Evolutionary conservation across 1,140 invertebrate species (phyloP), one percentile per base, ranked within the genome.

Genomic region (Papilio aristodemus): DNA sequence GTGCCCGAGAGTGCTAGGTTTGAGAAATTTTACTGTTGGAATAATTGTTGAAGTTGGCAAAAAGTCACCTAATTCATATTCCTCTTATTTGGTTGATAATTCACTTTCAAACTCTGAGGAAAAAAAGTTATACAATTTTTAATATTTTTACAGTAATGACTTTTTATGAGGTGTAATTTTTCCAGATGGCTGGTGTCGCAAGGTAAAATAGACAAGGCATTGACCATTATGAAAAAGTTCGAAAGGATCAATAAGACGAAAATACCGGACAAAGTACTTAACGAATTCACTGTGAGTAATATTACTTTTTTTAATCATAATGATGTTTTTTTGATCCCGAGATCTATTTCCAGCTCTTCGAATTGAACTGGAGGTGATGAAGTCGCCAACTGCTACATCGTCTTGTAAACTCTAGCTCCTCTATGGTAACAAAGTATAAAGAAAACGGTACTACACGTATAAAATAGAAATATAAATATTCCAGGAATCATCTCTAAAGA

Each of bases 1-100:
- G 95, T 97, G 5, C 96, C 96, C 0, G 96, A 97, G 88, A 97
- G 96, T 76, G 96, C 96, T 0, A 94, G 96, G 92, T 95, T 74
- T 77, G 71, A n/a, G 67, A 19, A 14, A 68, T 36, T 69, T 19
- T 27, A 59, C 59, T 7, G 58, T 22, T 32, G n/a, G n/a, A n/a
- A n/a, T n/a, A n/a, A n/a, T n/a, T n/a, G n/a, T n/a, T n/a, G n/a
- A n/a, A n/a, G n/a, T n/a, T n/a, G n/a, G n/a, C n/a, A n/a, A n/a
- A n/a, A n/a, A n/a, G n/a, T n/a, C n/a, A n/a, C n/a, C n/a, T n/a
- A n/a, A n/a, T n/a, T n/a, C n/a, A n/a, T n/a, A n/a, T n/a, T n/a
- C n/a, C n/a, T n/a, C n/a, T n/a, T n/a, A n/a, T n/a, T n/a, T n/a
- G n/a, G n/a, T n/a, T n/a, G n/a, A n/a, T n/a, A n/a, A n/a, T n/a